Evolutionary conservation across 2,797 vertebrate genomes (phyloP), one percentile per base, ranked within the genome.

Genomic region (Crenuchus spilurus): DNA sequence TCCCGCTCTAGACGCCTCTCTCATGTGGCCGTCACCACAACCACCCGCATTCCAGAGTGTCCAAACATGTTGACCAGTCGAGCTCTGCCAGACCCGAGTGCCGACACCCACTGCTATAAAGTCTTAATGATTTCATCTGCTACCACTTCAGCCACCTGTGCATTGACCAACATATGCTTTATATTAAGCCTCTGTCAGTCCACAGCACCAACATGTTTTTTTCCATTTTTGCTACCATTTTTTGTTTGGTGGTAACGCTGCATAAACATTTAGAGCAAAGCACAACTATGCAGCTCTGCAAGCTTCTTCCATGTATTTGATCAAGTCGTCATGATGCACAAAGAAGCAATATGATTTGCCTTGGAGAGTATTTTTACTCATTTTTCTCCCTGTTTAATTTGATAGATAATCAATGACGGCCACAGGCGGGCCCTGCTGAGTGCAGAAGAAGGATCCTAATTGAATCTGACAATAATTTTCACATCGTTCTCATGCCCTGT

Each of bases 391-490:
- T 30, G 41, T 88, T 85, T 86, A 88, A 85, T 91, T 91, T 92
- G 89, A 93, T 90, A 87, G 85, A 90, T 92, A 92, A 94, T 91
- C 92, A 91, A 92, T 92, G 90, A 89, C 79, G 85, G 87, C 90
- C 87, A 76, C 82, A 75, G 86, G 89, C 88, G 88, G 83, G 84
- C 91, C 88, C 90, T 90, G 89, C 89, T 92, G 91, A 91, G 91
- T 91, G 91, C 91, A 89, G 86, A 87, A 78, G 82, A 90, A 88
- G 89, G 90, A 92, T 90, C 87, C 87, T 93, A 93, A 94, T 94
- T 92, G 91, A 93, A 92, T 93, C 87, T 92, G 92, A 92, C 92
- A 93, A 92, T 94, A 93, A 91, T 92, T 93, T 93, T 94, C 92
- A 92, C 92, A 91, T 93, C 90, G 91, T 91, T 91, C 92, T 91